A percentile compares a stretch with the other conserved stretches of the same genome.
These are phyloP conservation scores for Mormyrus iriodes DNA, from an alignment of 2,113 vertebrate species.

Conservation along the genomic window DNA sequence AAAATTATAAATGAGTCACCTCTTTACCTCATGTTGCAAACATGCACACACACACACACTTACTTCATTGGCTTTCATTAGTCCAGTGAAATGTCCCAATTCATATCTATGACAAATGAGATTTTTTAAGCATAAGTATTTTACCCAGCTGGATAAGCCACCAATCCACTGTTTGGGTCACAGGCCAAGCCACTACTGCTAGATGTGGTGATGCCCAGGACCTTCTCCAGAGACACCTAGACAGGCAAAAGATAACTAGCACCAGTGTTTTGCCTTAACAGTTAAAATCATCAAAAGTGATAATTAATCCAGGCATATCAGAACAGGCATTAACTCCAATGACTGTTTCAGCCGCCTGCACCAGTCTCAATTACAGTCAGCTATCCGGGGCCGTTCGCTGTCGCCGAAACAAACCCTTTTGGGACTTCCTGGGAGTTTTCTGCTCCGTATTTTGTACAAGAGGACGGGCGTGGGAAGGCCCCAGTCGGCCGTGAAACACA, in stretches of 20 bases:
- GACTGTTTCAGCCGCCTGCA: not conserved
- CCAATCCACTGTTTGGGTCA: conserved; percentile 67
- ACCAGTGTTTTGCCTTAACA: not conserved
- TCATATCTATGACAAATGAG: not conserved
- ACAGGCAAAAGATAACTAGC: conserved; percentile 5
- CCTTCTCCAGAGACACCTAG: conserved; percentile 75
- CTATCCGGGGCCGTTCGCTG: not conserved
- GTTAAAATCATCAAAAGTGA: not conserved
- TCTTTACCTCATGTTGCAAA: not conserved
- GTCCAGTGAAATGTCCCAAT: not conserved
- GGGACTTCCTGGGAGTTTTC: not conserved
- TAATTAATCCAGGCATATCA: not conserved
- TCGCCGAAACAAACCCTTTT: not conserved
- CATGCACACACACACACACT: not conserved
- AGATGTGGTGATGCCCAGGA: conserved; percentile 72
- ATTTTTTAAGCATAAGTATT: conserved; percentile 14
- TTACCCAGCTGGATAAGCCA: conserved; percentile 83
- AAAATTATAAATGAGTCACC: not conserved
- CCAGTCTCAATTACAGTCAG: not conserved
- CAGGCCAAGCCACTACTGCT: conserved; percentile 70
- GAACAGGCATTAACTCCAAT: not conserved
- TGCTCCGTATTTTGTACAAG: not conserved
- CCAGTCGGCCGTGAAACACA: not conserved
- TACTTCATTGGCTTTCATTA: not conserved
- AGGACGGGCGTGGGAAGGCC: not conserved